Conservation (phyloP, 1,140 invertebrate species). For the Aleiodes sp. region DNA sequence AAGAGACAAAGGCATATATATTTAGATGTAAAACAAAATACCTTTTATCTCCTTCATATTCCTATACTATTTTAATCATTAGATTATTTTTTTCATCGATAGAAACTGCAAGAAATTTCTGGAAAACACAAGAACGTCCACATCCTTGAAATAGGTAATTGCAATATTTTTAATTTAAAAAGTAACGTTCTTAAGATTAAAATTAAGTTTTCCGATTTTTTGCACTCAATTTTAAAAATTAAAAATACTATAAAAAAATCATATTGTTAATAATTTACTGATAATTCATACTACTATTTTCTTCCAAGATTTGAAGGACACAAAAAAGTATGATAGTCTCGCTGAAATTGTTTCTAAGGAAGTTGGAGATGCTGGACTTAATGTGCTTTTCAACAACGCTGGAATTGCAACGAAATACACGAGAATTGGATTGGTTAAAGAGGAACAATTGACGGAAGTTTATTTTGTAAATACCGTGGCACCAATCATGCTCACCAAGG, state of each 20-base stretch:
- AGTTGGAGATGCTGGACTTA: conserved; percentile 76
- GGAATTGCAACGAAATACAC: conserved; percentile 80
- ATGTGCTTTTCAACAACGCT: conserved; percentile 89
- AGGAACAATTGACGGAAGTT: conserved; percentile 76
- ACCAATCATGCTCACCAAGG: conserved; percentile 86
- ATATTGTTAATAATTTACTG: not conserved
- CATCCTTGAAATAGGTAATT: conserved; percentile 76
- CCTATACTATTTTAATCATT: too few species aligned
- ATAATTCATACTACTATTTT: not conserved
- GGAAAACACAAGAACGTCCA: conserved; percentile 70
- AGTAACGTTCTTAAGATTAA: too few species aligned
- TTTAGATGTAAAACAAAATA: too few species aligned
- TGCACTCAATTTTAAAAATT: conserved; percentile 39
- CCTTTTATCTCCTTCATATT: too few species aligned
- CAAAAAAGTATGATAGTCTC: conserved; percentile 70
- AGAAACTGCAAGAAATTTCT: conserved; percentile 74
- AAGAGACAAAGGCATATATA: too few species aligned
- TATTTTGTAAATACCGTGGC: conserved; percentile 81
- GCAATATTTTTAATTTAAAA: too few species aligned
- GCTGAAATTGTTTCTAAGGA: conserved; percentile 68
- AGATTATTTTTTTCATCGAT: conserved; percentile 37
- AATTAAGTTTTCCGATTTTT: too few species aligned
- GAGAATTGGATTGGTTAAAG: conserved; percentile 74
- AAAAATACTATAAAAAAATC: not conserved
- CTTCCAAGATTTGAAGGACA: conserved; percentile 76